phyloP scores from a whole-genome alignment of 2,797 vertebrate species.

The Novumbra hubbsi region DNA sequence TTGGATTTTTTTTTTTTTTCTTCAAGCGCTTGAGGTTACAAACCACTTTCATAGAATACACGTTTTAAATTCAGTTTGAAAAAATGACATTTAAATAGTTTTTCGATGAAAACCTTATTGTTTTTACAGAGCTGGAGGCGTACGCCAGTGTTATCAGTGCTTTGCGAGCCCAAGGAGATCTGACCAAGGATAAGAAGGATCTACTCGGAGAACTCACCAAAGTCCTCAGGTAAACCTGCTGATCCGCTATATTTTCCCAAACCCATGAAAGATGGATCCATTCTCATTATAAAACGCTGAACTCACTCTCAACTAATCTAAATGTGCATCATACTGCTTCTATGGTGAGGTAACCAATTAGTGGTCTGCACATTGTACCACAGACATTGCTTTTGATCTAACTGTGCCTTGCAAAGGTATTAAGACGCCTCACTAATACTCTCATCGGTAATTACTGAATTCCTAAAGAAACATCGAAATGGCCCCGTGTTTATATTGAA shows the following conservation, averaged over 20 bases:
- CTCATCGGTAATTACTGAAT: too few relatives aligned
- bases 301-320: background rate
- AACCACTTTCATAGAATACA: background rate
- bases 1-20: background rate
- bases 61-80: background rate
- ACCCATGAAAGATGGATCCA: background rate
- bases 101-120: background rate
- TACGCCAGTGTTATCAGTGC: slow-evolving; percentile 98
- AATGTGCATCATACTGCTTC: too few relatives aligned
- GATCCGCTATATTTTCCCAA: background rate
- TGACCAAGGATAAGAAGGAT: slow-evolving; percentile 97
- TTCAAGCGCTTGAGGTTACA: background rate
- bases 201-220: slow-evolving; percentile 95
- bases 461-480: too few relatives aligned
- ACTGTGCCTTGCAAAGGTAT: too few relatives aligned
- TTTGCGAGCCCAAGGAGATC: slow-evolving; percentile 94
- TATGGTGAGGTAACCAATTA: too few relatives aligned
- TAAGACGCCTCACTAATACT: too few relatives aligned
- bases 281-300: background rate
- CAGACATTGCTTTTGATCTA: too few relatives aligned
- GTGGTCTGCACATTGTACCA: too few relatives aligned
- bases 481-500: too few relatives aligned
- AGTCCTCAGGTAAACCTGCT: slow-evolving; percentile 84
- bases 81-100: background rate
- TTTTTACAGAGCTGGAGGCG: slow-evolving; percentile 89